Percentiles rank a stretch among this genome's conserved stretches.
Evolutionary conservation across 2,888 invertebrate species (phyloP).

Genomic region (Agonum fuliginosum): DNA sequence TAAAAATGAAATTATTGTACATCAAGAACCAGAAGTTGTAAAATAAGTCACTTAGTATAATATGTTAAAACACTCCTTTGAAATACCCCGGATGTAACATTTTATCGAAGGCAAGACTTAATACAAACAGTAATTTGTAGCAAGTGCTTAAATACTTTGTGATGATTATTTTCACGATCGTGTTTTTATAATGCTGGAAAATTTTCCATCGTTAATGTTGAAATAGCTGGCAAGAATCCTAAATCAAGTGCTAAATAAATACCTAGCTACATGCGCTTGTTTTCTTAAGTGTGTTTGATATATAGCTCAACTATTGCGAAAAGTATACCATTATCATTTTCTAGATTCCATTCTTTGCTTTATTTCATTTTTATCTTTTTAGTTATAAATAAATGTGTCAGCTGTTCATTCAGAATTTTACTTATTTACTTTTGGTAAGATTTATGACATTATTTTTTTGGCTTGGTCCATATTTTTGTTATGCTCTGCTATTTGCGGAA

Average conservation of each 20-base stretch:
- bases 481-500: no score
- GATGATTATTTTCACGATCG: not conserved
- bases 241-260: slow-evolving; percentile 24
- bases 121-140: no score
- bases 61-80: no score
- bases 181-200: slow-evolving; percentile 5
- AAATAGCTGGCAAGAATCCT: slow-evolving; percentile 31
- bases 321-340: slow-evolving; percentile 18
- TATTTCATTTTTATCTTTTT: slow-evolving; percentile 27
- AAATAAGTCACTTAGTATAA: no score
- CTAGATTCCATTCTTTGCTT: not conserved
- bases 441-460: slow-evolving; percentile 19
- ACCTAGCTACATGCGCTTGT: not conserved
- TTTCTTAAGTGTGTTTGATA: slow-evolving; percentile 27
- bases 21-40: no score
- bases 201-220: slow-evolving; percentile 35
- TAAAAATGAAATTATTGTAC: no score
- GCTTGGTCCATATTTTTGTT: no score
- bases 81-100: no score
- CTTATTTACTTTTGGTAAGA: not conserved
- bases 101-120: no score
- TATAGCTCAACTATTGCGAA: slow-evolving; percentile 20
- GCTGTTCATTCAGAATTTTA: slow-evolving; percentile 9
- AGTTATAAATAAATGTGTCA: slow-evolving; percentile 13
- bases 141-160: slow-evolving; percentile 12